Evolutionary conservation across 2,113 vertebrate genomes (phyloP).

Genomic region (Pomatorhinus ruficollis): DNA sequence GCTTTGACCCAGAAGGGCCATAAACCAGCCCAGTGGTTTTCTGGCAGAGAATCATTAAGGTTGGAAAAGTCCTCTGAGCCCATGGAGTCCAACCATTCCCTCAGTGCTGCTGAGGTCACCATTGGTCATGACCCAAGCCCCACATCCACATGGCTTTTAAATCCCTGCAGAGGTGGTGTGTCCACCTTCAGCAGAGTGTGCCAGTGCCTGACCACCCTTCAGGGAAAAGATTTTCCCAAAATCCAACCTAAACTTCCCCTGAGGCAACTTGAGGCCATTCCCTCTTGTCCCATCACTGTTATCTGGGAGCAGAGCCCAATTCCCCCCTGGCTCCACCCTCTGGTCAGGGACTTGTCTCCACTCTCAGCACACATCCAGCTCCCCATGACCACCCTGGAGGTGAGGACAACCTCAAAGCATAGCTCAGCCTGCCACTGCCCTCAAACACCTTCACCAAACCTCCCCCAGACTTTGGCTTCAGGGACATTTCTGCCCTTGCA

Average conservation of each 20-base stretch:
- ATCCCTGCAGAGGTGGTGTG: background rate
- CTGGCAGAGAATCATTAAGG: background rate
- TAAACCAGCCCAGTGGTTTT: background rate
- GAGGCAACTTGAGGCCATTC: fast-evolving
- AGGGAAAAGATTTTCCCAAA: background rate
- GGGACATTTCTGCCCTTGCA: background rate
- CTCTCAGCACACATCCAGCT: background rate
- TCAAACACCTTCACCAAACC: background rate
- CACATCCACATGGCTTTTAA: background rate
- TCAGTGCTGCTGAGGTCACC: background rate
- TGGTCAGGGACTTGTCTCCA: background rate
- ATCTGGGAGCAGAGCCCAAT: background rate
- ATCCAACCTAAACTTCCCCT: background rate
- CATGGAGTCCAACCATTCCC: background rate
- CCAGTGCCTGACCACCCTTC: background rate
- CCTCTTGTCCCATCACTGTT: background rate
- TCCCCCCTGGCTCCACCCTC: background rate
- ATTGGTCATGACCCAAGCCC: background rate
- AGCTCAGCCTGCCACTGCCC: background rate
- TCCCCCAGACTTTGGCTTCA: background rate
- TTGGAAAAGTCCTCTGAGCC: background rate
- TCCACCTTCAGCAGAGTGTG: background rate
- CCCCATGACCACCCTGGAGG: background rate
- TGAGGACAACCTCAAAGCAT: background rate
- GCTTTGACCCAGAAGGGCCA: background rate